Conservation (phyloP, 2,888 invertebrate genomes). For the Sericinus montela region DNA sequence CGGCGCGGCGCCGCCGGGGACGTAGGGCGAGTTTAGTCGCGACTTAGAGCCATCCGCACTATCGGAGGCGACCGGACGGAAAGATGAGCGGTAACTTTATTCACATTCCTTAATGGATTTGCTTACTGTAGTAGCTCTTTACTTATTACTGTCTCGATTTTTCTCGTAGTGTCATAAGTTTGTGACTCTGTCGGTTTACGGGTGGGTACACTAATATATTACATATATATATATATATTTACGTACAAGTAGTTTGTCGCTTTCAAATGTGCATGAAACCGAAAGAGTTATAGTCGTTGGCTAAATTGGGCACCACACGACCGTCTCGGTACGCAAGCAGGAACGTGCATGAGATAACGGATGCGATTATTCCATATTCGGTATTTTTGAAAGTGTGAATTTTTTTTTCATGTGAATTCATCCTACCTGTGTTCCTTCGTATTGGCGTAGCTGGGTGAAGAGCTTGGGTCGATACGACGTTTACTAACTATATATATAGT, state of each 20-base stretch:
- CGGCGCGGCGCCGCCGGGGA: conserved; percentile 26
- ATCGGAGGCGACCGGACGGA: conserved; percentile 63
- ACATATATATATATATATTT: too few relatives aligned
- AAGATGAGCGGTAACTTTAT: conserved; percentile 67
- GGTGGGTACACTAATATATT: conserved; percentile 78
- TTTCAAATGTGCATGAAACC: conserved; percentile 73
- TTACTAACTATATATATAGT: too few relatives aligned
- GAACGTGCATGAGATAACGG: conserved; percentile 55
- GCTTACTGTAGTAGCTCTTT: conserved; percentile 76
- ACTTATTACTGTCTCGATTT: conserved; percentile 75
- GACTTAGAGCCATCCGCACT: conserved; percentile 65
- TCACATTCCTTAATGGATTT: conserved; percentile 75
- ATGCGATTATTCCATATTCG: conserved; percentile 20
- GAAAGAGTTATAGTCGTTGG: conserved; percentile 58
- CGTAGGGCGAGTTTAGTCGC: conserved; percentile 46
- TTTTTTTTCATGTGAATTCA: conserved; percentile 68
- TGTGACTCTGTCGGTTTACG: conserved; percentile 67
- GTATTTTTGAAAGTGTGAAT: conserved; percentile 59
- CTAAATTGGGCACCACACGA: conserved; percentile 24
- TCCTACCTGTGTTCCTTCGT: conserved; percentile 70
- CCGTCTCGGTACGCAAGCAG: conserved; percentile 44
- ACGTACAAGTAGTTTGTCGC: conserved; percentile 76
- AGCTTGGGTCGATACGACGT: background rate
- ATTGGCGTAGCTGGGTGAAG: conserved; percentile 26
- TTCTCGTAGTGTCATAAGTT: conserved; percentile 67